phyloP scores from a whole-genome alignment of 2,888 invertebrate species.

The Anagyrus pseudococci region DNA sequence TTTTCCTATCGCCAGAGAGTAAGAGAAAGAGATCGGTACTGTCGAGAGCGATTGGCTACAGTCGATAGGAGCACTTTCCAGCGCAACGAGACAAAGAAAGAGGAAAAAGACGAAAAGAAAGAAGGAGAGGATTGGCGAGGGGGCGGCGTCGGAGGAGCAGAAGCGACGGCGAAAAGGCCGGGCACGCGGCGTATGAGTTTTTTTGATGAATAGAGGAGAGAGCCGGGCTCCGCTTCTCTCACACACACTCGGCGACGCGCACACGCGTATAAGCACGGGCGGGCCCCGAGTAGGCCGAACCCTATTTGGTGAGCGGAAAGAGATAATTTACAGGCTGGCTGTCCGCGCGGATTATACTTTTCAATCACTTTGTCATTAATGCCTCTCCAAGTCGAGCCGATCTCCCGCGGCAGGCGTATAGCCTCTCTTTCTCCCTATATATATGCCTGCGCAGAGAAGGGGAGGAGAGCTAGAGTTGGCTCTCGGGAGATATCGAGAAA shows the following conservation, averaged over 20 bases:
- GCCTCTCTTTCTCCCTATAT: conserved; percentile 1
- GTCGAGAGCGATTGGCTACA: too few relatives aligned
- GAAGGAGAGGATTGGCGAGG: conserved; percentile 3
- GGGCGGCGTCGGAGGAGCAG: neutral
- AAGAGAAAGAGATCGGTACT: too few relatives aligned
- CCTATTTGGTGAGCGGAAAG: conserved; percentile 28
- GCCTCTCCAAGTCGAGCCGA: neutral
- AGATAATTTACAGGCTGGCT: conserved; percentile 31
- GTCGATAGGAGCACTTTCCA: too few relatives aligned
- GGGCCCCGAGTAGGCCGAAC: conserved; percentile 6
- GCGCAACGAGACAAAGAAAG: too few relatives aligned
- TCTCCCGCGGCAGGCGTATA: neutral
- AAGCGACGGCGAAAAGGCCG: conserved; percentile 37
- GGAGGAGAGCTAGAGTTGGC: too few relatives aligned
- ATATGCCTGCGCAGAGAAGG: conserved; percentile 9
- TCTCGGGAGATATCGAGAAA: conserved; percentile 22
- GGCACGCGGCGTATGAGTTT: conserved; percentile 2
- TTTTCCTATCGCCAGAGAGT: too few relatives aligned
- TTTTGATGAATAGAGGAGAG: conserved; percentile 26
- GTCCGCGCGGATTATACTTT: conserved; percentile 25
- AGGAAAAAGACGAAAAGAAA: neutral
- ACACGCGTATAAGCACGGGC: too few relatives aligned
- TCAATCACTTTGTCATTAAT: conserved; percentile 31
- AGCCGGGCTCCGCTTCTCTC: too few relatives aligned
- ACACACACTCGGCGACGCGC: neutral